Evolutionary conservation across 2,113 vertebrate species (phyloP).

Genomic region (Nanorana parkeri): DNA sequence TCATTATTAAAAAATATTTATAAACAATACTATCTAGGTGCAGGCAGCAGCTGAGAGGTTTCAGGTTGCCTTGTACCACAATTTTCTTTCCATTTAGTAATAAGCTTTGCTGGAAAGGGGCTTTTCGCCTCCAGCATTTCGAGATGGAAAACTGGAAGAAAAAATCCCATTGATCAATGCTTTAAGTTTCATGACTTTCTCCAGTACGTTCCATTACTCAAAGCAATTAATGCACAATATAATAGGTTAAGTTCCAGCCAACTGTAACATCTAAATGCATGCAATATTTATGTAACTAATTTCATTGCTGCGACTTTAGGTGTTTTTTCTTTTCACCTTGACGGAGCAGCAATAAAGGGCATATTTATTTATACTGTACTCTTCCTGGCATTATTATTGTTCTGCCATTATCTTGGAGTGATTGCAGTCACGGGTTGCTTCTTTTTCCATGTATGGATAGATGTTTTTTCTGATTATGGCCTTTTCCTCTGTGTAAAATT

Average conservation of each 20-base stretch:
- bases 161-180: slow-evolving; percentile 43
- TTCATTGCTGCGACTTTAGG: slow-evolving; percentile 31
- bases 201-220: slow-evolving; percentile 45
- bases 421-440: not conserved
- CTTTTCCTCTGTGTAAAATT: not conserved
- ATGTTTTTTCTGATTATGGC: not conserved
- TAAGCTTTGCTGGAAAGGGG: not conserved
- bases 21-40: too few species aligned
- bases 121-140: not conserved
- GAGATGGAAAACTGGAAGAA: slow-evolving; percentile 4
- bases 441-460: not conserved
- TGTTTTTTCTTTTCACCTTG: slow-evolving; percentile 49
- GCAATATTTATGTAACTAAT: slow-evolving; percentile 52
- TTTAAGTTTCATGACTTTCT: slow-evolving; percentile 47
- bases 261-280: slow-evolving; percentile 53
- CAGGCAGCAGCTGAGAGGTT: too few species aligned
- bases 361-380: slow-evolving; percentile 34
- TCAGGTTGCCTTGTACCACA: too few species aligned
- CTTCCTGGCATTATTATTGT: slow-evolving; percentile 32
- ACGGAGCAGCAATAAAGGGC: slow-evolving; percentile 35
- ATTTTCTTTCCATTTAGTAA: not conserved
- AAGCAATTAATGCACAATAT: slow-evolving; percentile 51
- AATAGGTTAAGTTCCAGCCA: slow-evolving; percentile 54
- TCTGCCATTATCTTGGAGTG: slow-evolving; percentile 19
- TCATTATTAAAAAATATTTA: too few species aligned